phyloP scores from a whole-genome alignment of 1,140 invertebrate species.

The Sitobion miscanthi region DNA sequence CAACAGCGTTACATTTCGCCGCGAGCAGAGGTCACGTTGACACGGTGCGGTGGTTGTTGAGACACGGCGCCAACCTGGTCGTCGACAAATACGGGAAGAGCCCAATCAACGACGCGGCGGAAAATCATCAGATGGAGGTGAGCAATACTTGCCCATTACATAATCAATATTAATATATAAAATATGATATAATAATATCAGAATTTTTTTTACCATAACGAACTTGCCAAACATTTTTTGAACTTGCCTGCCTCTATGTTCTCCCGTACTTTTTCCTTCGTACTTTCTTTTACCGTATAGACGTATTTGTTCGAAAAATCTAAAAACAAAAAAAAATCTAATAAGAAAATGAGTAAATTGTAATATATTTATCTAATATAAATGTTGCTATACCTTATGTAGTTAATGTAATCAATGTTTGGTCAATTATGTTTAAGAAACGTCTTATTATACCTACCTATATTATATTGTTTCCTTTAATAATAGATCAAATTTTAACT shows the following conservation, averaged over 20 bases:
- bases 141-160: slow-evolving; percentile 58
- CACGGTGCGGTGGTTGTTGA: slow-evolving; percentile 81
- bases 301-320: too few relatives aligned
- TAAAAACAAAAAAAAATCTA: background rate
- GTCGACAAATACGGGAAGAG: slow-evolving; percentile 86
- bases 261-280: background rate
- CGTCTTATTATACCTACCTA: too few relatives aligned
- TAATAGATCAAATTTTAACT: too few relatives aligned
- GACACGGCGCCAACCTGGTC: slow-evolving; percentile 77
- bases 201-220: background rate
- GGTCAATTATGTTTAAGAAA: too few relatives aligned
- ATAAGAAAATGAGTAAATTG: background rate
- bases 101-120: slow-evolving; percentile 86
- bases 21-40: slow-evolving; percentile 81
- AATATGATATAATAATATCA: background rate
- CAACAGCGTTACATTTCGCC: slow-evolving; percentile 80
- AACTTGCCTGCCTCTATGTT: background rate
- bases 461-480: too few relatives aligned
- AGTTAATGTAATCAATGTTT: background rate
- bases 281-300: too few relatives aligned
- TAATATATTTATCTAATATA: background rate
- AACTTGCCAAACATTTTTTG: background rate
- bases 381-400: background rate
- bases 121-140: slow-evolving; percentile 87
- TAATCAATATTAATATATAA: background rate